Evolutionary conservation across 2,888 invertebrate genomes (phyloP).

Genomic region (Macroteleia sp.): DNA sequence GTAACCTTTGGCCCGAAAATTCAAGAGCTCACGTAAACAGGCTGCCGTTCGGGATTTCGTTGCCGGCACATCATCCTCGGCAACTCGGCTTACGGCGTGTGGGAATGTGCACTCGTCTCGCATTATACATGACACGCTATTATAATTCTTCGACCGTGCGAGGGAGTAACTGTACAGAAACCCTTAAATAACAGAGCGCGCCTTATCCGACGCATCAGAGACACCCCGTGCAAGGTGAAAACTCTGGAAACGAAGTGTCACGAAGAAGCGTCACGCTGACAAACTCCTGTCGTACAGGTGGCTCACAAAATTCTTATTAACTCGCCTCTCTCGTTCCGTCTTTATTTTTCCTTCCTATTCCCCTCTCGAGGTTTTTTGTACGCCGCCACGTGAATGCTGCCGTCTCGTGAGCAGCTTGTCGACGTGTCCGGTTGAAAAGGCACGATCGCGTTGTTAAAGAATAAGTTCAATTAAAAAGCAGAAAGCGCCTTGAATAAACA

Average conservation of each 20-base stretch:
- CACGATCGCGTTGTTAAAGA: slow-evolving; percentile 52
- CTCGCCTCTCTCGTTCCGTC: slow-evolving; percentile 38
- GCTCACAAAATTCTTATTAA: slow-evolving; percentile 61
- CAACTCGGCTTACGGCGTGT: slow-evolving; percentile 36
- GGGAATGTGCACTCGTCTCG: slow-evolving; percentile 57
- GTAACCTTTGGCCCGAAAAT: slow-evolving; percentile 35
- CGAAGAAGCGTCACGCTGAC: slow-evolving; percentile 57
- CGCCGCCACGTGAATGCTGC: slow-evolving; percentile 40
- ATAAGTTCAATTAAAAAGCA: slow-evolving; percentile 54
- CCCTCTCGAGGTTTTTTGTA: slow-evolving; percentile 28
- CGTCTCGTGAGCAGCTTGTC: slow-evolving; percentile 53
- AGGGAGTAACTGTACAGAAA: slow-evolving; percentile 76
- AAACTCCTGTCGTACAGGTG: slow-evolving; percentile 60
- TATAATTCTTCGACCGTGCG: slow-evolving; percentile 77
- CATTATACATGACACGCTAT: slow-evolving; percentile 70
- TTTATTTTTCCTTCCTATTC: slow-evolving; percentile 21
- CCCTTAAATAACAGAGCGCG: slow-evolving; percentile 66
- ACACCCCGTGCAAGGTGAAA: slow-evolving; percentile 61
- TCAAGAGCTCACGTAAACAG: slow-evolving; percentile 26
- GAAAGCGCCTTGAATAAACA: slow-evolving; percentile 49
- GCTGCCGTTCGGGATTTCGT: slow-evolving; percentile 14
- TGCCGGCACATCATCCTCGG: slow-evolving; percentile 19
- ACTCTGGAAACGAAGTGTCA: slow-evolving; percentile 55
- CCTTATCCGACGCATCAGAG: slow-evolving; percentile 59
- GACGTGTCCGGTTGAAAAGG: slow-evolving; percentile 54